Evolutionary conservation across 2,797 vertebrate genomes (phyloP), one percentile per base, ranked within the genome.

Genomic region (Poecilia wingei): DNA sequence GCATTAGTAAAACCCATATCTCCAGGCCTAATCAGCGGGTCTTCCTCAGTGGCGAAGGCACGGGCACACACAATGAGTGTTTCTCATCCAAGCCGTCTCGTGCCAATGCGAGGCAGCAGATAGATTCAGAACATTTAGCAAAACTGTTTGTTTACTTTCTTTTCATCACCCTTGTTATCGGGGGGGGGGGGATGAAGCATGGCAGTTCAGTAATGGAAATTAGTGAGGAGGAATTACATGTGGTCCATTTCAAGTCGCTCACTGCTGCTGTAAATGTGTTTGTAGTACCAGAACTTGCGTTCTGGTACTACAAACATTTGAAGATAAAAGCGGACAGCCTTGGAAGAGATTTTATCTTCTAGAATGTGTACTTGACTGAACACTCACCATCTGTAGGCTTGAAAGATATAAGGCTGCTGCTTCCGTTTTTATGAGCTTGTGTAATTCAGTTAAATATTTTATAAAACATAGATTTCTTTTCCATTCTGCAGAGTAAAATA

Each of bases 1-100:
- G 79, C 75, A 81, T 85, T 75, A 66, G 84, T 88, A 82, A 49
- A 91, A 90, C 61, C 75, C 47, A 79, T 53, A 78, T 88, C 82
- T 84, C 82, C 70, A 77, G 79, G 76, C 84, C 76, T 57, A 43
- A 83, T 25, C 76, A 59, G 71, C 33, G 36, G 47, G 77, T 51
- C 25, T 80, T 82, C 68, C 78, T 79, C 76, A 78, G 79, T 79
- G 89, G 87, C 82, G 79, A 79, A 12, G 77, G 41, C 68, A 55
- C 53, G 28, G 10, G 31, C 10, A 45, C 76, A 74, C 55, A 25
- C 55, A 0, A 31, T 84, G 77, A 61, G 47, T 18, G 20, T 14
- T 39, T 43, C 72, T 39, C 70, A 2, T 39, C 61, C 3, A 39
- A 6, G 28, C 25, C 47, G 31, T 77, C 49, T 83, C 77, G 68